phyloP scores from a whole-genome alignment of 2,888 invertebrate genomes.

The Eupithecia centaureata region DNA sequence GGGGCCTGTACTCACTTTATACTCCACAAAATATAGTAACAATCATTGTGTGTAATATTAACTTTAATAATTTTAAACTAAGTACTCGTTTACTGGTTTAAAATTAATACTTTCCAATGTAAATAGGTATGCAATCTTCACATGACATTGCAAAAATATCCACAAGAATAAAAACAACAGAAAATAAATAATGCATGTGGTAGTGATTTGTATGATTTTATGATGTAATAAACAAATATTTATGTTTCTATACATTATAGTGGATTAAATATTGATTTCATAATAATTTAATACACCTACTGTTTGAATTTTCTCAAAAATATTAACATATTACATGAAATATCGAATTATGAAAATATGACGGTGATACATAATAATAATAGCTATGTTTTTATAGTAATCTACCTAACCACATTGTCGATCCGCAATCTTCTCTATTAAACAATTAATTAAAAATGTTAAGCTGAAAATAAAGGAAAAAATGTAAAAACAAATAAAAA shows the following conservation, averaged over 20 bases:
- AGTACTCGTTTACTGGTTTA: constrained; percentile 28
- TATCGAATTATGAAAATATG: constrained; percentile 44
- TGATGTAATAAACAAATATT: constrained; percentile 37
- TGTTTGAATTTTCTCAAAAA: constrained; percentile 36
- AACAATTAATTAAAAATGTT: not conserved
- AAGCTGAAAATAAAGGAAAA: constrained; percentile 1
- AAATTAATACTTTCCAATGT: constrained; percentile 31
- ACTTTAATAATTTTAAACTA: constrained; percentile 31
- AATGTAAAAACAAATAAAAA: constrained; percentile 6
- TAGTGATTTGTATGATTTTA: constrained; percentile 42
- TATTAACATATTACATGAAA: constrained; percentile 40
- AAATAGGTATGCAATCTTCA: constrained; percentile 26
- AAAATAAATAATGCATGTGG: constrained; percentile 31
- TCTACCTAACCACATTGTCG: constrained; percentile 43
- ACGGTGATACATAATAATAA: constrained; percentile 36
- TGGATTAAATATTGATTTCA: constrained; percentile 40
- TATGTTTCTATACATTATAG: constrained; percentile 40
- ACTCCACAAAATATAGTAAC: constrained; percentile 32
- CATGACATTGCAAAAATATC: constrained; percentile 32
- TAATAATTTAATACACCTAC: constrained; percentile 32
- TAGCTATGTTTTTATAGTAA: constrained; percentile 36
- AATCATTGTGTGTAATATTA: constrained; percentile 23
- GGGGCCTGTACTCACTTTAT: constrained; percentile 58
- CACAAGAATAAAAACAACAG: constrained; percentile 35
- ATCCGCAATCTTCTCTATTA: constrained; percentile 35